A percentile compares a stretch with the other conserved stretches of the same genome.
Conservation (phyloP, 2,797 vertebrate genomes). For the Sebastes vulpes region DNA sequence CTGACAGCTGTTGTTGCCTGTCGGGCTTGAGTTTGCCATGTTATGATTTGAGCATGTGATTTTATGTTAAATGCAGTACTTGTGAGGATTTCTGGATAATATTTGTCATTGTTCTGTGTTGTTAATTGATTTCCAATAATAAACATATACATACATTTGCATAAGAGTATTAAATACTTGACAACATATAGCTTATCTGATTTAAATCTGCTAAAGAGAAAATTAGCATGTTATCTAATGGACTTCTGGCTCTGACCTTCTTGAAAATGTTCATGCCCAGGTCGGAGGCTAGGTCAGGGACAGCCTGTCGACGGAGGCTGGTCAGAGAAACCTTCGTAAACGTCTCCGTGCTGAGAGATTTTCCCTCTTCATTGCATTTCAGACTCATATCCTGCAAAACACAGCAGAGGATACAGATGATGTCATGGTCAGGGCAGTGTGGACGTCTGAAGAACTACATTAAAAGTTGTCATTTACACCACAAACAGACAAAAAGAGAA, state of each 20-base stretch:
- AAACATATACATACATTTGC: too few species aligned
- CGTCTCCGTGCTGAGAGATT: slow-evolving; percentile 93
- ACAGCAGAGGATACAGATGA: neutral
- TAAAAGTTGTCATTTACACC: neutral
- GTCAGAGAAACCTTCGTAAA: slow-evolving; percentile 95
- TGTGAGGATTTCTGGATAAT: too few species aligned
- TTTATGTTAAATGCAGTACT: too few species aligned
- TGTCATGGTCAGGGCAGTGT: rapidly evolving
- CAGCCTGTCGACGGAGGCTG: slow-evolving; percentile 93
- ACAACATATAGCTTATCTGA: neutral
- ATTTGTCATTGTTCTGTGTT: too few species aligned
- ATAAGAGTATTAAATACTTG: too few species aligned
- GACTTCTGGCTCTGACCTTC: slow-evolving; percentile 84
- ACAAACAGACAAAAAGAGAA: neutral
- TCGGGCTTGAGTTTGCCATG: too few species aligned
- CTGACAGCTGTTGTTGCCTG: too few species aligned
- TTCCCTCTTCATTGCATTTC: slow-evolving; percentile 96
- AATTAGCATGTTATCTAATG: neutral
- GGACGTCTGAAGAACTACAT: neutral
- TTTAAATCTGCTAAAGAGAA: neutral
- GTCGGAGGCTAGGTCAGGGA: slow-evolving; percentile 96
- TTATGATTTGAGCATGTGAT: too few species aligned
- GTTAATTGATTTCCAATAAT: too few species aligned
- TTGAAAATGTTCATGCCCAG: slow-evolving; percentile 98
- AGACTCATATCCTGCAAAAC: slow-evolving; percentile 93